A percentile compares a stretch with the other conserved stretches of the same genome.
Evolutionary conservation across 2,797 vertebrate genomes (phyloP).

Genomic region (Cossypha polioptera): DNA sequence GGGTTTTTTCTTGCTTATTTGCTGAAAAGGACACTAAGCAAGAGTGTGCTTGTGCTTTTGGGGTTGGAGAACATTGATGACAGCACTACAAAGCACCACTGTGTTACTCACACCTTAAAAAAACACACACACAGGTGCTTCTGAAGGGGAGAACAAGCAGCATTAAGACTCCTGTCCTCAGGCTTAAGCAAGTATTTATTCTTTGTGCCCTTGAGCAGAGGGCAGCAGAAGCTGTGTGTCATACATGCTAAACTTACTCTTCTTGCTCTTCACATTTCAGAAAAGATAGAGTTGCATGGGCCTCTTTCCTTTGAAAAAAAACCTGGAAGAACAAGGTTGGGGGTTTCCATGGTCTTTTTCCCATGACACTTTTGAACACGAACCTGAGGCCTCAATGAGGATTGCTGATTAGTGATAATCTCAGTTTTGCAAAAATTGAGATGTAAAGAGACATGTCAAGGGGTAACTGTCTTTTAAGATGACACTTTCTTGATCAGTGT

Average conservation of each 20-base stretch:
- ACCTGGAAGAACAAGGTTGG: constrained; percentile 59
- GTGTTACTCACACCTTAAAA: background rate
- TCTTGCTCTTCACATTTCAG: constrained; percentile 1
- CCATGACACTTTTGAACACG: constrained; percentile 60
- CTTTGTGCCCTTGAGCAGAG: constrained; percentile 1
- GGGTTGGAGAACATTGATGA: background rate
- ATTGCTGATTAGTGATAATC: constrained; percentile 14
- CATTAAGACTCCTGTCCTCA: background rate
- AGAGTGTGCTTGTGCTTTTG: background rate
- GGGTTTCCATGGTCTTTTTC: constrained; percentile 71
- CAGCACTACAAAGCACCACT: background rate
- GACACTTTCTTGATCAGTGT: background rate
- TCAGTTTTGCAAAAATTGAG: constrained; percentile 39
- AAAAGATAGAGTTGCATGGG: constrained; percentile 54
- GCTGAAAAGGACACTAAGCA: background rate
- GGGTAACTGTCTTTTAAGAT: background rate
- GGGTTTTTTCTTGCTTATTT: background rate
- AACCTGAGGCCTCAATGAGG: background rate
- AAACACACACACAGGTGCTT: constrained; percentile 12
- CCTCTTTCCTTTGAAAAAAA: constrained; percentile 49
- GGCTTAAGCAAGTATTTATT: constrained; percentile 51
- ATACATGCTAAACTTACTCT: constrained; percentile 63
- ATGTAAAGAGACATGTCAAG: background rate
- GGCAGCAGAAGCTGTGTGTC: constrained; percentile 57
- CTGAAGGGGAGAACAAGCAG: constrained; percentile 16